Evolutionary conservation across 1,140 invertebrate genomes (phyloP).

Genomic region (Elymnias hypermnestra): DNA sequence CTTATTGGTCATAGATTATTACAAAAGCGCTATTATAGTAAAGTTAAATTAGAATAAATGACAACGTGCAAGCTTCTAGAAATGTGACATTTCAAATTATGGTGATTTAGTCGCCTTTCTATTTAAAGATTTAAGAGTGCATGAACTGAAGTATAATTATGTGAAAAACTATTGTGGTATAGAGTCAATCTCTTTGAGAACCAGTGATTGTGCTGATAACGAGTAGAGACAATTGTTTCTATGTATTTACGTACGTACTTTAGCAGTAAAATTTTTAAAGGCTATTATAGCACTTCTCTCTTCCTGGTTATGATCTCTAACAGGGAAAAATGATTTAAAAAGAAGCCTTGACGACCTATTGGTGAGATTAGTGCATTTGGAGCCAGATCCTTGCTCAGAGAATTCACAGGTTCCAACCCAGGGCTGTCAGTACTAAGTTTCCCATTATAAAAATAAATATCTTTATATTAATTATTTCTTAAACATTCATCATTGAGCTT

Average conservation of each 20-base stretch:
- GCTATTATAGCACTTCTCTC: not conserved
- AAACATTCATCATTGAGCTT: too few relatives aligned
- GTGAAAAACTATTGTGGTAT: constrained; percentile 41
- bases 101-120: constrained; percentile 24
- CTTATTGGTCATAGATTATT: too few relatives aligned
- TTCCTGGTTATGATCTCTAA: not conserved
- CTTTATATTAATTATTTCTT: too few relatives aligned
- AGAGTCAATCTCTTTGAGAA: constrained; percentile 30
- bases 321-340: too few relatives aligned
- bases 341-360: too few relatives aligned
- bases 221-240: constrained; percentile 16
- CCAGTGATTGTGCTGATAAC: constrained; percentile 14
- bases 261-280: not conserved
- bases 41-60: too few relatives aligned
- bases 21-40: too few relatives aligned
- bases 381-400: too few relatives aligned
- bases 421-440: too few relatives aligned
- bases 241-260: constrained; percentile 3
- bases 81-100: constrained; percentile 15
- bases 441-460: too few relatives aligned
- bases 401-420: too few relatives aligned
- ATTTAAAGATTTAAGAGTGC: constrained; percentile 28
- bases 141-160: constrained; percentile 37
- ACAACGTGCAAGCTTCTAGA: constrained; percentile 1
- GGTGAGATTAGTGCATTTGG: too few relatives aligned